Evolutionary conservation across 2,113 vertebrate genomes (phyloP), one percentile per base, ranked within the genome.

Genomic region (Mastomys natalensis): DNA sequence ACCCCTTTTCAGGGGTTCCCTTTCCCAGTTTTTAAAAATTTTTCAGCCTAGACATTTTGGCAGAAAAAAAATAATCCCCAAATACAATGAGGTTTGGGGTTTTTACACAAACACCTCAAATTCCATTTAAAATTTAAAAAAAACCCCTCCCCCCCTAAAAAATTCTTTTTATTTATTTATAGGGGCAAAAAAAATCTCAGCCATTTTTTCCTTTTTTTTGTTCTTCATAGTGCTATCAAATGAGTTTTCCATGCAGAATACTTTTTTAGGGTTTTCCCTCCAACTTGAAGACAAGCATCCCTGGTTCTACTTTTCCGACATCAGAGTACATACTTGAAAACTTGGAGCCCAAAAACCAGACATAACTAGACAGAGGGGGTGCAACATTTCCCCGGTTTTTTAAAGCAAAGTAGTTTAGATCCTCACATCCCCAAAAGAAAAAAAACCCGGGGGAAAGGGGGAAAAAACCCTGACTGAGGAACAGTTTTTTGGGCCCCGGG

Each of bases 81-180:
- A n/a, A n/a, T n/a, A n/a, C n/a, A n/a, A n/a, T n/a, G n/a, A n/a
- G n/a, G n/a, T n/a, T n/a, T n/a, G n/a, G n/a, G n/a, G n/a, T n/a
- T n/a, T n/a, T n/a, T n/a, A n/a, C n/a, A 55, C 34, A 93, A 48
- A 26, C 76, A 87, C 73, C 31, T 92, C 93, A 95, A 91, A 93
- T 19, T 87, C 34, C 45, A 72, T 72, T 93, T 55, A n/a, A n/a
- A n/a, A n/a, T n/a, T n/a, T n/a, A n/a, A n/a, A n/a, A n/a, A n/a
- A n/a, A n/a, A n/a, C n/a, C n/a, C n/a, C n/a, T n/a, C n/a, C n/a
- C n/a, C n/a, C n/a, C n/a, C n/a, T n/a, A n/a, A n/a, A n/a, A n/a
- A n/a, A n/a, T 48, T 64, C 70, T 92, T 96, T 92, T 92, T 68
- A 37, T 95, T 58, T 62, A 73, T 37, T 37, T 84, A 95, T 82